These are phyloP conservation scores for Gallinago stenura DNA, from an alignment of 2,797 vertebrate species.

Conservation along the genomic window DNA sequence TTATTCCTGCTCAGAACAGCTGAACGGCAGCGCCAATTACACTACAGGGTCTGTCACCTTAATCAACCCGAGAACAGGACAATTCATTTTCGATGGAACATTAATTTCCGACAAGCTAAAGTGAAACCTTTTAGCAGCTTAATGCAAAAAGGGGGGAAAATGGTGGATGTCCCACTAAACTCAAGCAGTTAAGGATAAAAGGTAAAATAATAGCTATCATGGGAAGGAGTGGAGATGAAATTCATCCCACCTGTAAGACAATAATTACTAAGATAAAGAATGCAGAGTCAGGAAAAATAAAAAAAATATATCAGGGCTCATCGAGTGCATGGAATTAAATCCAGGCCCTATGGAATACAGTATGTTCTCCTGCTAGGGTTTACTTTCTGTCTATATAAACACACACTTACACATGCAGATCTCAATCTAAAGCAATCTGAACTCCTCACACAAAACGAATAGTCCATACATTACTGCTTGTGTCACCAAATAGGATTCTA, in stretches of 20 bases:
- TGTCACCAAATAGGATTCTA: neutral
- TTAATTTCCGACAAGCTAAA: conserved; percentile 23
- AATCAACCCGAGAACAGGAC: neutral
- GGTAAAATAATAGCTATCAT: neutral
- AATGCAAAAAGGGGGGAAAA: neutral
- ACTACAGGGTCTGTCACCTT: neutral
- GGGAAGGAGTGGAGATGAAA: neutral
- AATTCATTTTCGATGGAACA: conserved; percentile 5
- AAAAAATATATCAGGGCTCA: neutral
- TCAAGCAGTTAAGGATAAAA: neutral
- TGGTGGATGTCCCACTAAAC: neutral
- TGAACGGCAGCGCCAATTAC: neutral
- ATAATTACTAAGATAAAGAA: neutral
- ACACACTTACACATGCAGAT: too few relatives aligned
- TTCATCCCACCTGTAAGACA: neutral
- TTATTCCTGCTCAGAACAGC: neutral
- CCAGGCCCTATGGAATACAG: neutral
- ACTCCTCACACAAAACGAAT: neutral
- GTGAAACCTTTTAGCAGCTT: conserved; percentile 15
- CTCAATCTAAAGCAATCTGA: neutral
- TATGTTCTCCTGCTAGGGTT: neutral
- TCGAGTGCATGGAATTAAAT: neutral
- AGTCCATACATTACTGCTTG: neutral
- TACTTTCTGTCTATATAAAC: neutral
- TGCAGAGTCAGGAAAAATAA: neutral